phyloP scores from a whole-genome alignment of 2,888 invertebrate genomes.

The Acanthoscelides obtectus region DNA sequence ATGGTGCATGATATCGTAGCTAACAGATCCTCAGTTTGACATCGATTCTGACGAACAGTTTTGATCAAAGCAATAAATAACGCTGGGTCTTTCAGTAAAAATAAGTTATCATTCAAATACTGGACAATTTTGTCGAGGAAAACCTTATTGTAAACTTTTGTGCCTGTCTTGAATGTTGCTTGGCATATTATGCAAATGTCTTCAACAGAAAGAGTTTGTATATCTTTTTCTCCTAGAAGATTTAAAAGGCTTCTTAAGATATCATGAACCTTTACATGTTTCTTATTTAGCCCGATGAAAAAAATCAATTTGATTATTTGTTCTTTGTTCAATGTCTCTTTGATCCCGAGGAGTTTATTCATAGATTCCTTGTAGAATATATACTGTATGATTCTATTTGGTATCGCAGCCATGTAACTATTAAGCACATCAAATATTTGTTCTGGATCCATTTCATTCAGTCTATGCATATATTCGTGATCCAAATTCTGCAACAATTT shows the following conservation, averaged over 20 bases:
- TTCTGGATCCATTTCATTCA: slow-evolving; percentile 26
- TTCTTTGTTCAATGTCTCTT: slow-evolving; percentile 30
- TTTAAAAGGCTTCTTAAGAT: slow-evolving; percentile 35
- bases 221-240: slow-evolving; percentile 24
- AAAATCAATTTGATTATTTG: slow-evolving; percentile 43
- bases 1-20: slow-evolving; percentile 41
- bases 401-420: slow-evolving; percentile 35
- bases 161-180: slow-evolving; percentile 44
- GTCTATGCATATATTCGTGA: slow-evolving; percentile 35
- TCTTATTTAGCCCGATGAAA: slow-evolving; percentile 43
- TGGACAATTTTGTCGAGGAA: slow-evolving; percentile 36
- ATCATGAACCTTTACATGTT: slow-evolving; percentile 29
- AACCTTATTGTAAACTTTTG: slow-evolving; percentile 35
- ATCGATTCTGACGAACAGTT: slow-evolving; percentile 42
- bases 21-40: slow-evolving; percentile 41
- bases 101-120: slow-evolving; percentile 39
- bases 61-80: slow-evolving; percentile 46
- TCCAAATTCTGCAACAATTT: slow-evolving; percentile 35
- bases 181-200: slow-evolving; percentile 45
- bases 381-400: slow-evolving; percentile 35
- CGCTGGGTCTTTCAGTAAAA: slow-evolving; percentile 40
- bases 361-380: slow-evolving; percentile 38
- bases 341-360: slow-evolving; percentile 27
- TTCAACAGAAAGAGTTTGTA: slow-evolving; percentile 35
- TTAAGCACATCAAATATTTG: slow-evolving; percentile 35